Conservation (phyloP, 2,888 invertebrate genomes). For the Acrobasis suavella region DNA sequence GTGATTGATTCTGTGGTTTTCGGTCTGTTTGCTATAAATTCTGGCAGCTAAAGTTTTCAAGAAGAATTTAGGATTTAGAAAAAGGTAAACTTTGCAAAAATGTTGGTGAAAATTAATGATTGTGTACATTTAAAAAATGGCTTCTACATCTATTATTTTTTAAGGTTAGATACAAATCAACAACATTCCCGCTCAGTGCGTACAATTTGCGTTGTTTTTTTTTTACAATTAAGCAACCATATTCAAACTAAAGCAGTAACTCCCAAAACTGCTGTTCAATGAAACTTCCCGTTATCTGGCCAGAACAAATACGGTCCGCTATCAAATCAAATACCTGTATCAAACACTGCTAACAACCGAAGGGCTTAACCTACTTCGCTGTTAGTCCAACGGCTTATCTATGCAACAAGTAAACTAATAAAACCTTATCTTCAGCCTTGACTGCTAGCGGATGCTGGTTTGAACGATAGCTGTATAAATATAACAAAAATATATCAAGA, state of each 20-base stretch:
- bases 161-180: neutral
- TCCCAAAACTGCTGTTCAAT: conserved; percentile 30
- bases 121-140: neutral
- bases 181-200: neutral
- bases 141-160: too few relatives aligned
- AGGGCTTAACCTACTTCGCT: conserved; percentile 62
- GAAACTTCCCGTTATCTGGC: conserved; percentile 27
- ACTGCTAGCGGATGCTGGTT: conserved; percentile 59
- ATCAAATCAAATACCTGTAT: conserved; percentile 40
- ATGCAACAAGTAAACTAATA: conserved; percentile 47
- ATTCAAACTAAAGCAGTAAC: neutral
- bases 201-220: neutral
- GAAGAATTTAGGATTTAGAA: too few relatives aligned
- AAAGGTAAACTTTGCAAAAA: too few relatives aligned
- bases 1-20: too few relatives aligned
- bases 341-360: conserved; percentile 46
- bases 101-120: too few relatives aligned
- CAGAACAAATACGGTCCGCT: conserved; percentile 33
- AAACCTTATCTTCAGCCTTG: conserved; percentile 67
- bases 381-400: conserved; percentile 58
- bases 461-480: conserved; percentile 49
- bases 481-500: conserved; percentile 35
- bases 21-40: too few relatives aligned
- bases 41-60: too few relatives aligned
- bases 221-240: neutral